These are phyloP conservation scores for Cercopithecus mona DNA, from an alignment of 2,113 vertebrate species.

Conservation along the genomic window DNA sequence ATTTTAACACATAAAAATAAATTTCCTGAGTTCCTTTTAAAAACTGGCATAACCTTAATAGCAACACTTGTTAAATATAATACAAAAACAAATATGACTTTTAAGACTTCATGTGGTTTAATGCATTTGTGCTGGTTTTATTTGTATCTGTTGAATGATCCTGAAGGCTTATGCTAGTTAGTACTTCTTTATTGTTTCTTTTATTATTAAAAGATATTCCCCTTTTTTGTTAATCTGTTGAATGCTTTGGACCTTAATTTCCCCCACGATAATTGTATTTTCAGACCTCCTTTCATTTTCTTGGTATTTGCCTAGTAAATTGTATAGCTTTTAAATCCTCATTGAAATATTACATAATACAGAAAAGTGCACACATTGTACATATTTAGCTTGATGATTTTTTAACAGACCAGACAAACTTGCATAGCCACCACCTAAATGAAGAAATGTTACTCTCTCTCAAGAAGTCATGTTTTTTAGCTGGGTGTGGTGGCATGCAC, in stretches of 20 bases:
- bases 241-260: background rate
- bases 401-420: background rate
- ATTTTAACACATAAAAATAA: constrained; percentile 2
- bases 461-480: background rate
- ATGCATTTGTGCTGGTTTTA: background rate
- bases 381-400: background rate
- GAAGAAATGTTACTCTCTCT: background rate
- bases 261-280: background rate
- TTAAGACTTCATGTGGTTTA: background rate
- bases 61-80: background rate
- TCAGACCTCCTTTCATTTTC: background rate
- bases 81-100: background rate
- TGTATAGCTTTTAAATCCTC: background rate
- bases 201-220: background rate
- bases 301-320: background rate
- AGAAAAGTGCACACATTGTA: background rate
- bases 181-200: background rate
- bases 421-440: background rate
- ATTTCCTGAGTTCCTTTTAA: background rate
- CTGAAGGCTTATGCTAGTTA: background rate
- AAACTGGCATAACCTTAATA: background rate
- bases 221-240: background rate
- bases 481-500: too few species aligned
- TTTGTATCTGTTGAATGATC: background rate
- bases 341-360: background rate